Conservation (phyloP, 2,113 vertebrate genomes). For the Gavialis gangeticus region DNA sequence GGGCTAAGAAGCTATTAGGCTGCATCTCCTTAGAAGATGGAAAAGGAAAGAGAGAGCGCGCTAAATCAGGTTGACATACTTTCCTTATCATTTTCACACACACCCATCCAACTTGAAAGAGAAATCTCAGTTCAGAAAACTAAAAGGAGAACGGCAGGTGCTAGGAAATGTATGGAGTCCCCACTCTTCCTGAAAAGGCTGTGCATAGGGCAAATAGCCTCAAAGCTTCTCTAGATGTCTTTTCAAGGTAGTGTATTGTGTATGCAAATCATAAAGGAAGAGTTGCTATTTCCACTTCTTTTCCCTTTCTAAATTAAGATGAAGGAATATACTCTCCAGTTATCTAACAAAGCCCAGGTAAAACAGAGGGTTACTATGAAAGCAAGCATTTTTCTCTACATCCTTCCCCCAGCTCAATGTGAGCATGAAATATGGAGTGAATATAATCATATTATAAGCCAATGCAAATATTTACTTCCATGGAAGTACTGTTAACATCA, state of each 20-base stretch:
- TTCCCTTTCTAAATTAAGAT: neutral
- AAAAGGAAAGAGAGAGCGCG: constrained; percentile 21
- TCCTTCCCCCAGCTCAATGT: rapidly evolving
- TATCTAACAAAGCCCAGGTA: neutral
- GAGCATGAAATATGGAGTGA: neutral
- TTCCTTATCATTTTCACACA: constrained; percentile 33
- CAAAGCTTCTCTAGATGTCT: neutral
- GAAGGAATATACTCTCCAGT: neutral
- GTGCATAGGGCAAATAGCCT: neutral
- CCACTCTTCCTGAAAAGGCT: neutral
- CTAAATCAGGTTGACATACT: constrained; percentile 25
- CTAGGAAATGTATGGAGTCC: neutral
- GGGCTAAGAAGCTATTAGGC: constrained; percentile 5
- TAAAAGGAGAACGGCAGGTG: constrained; percentile 37
- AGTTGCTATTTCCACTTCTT: neutral
- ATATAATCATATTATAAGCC: neutral
- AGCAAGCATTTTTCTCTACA: rapidly evolving
- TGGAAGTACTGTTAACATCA: neutral
- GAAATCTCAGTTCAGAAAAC: constrained; percentile 46
- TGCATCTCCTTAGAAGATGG: constrained; percentile 28
- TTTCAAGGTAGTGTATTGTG: neutral
- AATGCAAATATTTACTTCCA: neutral
- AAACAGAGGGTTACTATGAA: neutral
- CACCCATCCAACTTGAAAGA: neutral
- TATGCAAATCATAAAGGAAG: neutral